A percentile compares a stretch with the other conserved stretches of the same genome.
Conservation (phyloP, 2,113 vertebrate species). For the Seriola dumerili region DNA sequence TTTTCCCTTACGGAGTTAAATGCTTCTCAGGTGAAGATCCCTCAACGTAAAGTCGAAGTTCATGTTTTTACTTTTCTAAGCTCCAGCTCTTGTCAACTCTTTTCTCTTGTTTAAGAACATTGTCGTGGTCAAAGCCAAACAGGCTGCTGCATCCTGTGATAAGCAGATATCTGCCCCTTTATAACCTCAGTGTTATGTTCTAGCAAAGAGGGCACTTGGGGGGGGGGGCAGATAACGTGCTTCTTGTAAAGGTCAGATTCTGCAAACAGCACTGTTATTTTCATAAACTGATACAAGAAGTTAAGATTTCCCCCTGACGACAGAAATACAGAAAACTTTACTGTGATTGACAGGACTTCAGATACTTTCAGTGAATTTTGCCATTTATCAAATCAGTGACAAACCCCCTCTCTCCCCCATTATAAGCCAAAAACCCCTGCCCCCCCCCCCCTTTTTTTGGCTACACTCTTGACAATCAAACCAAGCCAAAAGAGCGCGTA, state of each 20-base stretch:
- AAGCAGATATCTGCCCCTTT: constrained; percentile 18
- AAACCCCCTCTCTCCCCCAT: background rate
- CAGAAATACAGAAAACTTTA: too few species aligned
- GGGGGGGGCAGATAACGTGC: constrained; percentile 10
- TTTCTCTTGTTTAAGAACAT: constrained; percentile 20
- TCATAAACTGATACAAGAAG: background rate
- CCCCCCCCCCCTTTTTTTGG: background rate
- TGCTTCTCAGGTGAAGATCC: background rate
- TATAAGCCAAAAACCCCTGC: background rate
- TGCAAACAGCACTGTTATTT: background rate
- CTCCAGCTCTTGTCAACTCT: background rate
- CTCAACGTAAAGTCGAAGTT: too few species aligned
- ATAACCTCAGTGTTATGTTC: constrained; percentile 1
- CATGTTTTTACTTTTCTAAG: background rate
- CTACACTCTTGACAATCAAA: constrained; percentile 61
- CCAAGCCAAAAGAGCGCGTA: constrained; percentile 67
- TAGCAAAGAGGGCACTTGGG: background rate
- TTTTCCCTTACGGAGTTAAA: background rate
- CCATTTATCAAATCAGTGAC: background rate
- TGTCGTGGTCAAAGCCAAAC: constrained; percentile 29
- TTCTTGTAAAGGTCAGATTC: constrained; percentile 29
- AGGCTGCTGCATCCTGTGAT: constrained; percentile 6
- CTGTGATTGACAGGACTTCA: background rate
- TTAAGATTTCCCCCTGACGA: too few species aligned
- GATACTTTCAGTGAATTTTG: background rate